Percentiles rank a stretch among this genome's conserved stretches.
Conservation (phyloP, 2,888 invertebrate species). For the Diarsia rubi region DNA sequence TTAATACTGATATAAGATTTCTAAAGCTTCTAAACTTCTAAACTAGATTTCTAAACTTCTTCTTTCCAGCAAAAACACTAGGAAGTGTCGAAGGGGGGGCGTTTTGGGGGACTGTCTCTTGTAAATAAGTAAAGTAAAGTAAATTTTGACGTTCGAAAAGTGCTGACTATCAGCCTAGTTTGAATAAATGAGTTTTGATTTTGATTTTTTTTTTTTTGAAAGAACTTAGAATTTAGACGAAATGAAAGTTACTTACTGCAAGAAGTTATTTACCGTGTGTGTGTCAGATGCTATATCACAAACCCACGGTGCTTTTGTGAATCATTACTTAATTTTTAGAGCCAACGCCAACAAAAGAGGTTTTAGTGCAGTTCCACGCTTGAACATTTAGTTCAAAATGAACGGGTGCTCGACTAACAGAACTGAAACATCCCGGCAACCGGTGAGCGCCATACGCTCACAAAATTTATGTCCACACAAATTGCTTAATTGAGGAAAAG, state of each 20-base stretch:
- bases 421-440: slow-evolving; percentile 66
- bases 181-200: no score
- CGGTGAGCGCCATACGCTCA: slow-evolving; percentile 73
- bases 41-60: no score
- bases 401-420: slow-evolving; percentile 62
- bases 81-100: no score
- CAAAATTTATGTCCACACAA: slow-evolving; percentile 79
- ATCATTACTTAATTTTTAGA: slow-evolving; percentile 41
- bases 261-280: neutral
- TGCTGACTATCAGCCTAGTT: no score
- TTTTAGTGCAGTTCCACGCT: slow-evolving; percentile 21
- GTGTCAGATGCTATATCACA: neutral
- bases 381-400: slow-evolving; percentile 61
- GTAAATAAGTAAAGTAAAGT: no score
- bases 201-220: no score
- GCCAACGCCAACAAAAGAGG: slow-evolving; percentile 37
- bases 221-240: neutral
- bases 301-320: slow-evolving; percentile 2
- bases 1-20: neutral
- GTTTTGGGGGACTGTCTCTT: no score
- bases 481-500: slow-evolving; percentile 83
- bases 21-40: no score
- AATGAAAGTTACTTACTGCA: neutral
- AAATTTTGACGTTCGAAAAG: no score
- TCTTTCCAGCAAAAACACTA: no score